phyloP scores from a whole-genome alignment of 2,888 invertebrate species.

The Epirrita christyi region DNA sequence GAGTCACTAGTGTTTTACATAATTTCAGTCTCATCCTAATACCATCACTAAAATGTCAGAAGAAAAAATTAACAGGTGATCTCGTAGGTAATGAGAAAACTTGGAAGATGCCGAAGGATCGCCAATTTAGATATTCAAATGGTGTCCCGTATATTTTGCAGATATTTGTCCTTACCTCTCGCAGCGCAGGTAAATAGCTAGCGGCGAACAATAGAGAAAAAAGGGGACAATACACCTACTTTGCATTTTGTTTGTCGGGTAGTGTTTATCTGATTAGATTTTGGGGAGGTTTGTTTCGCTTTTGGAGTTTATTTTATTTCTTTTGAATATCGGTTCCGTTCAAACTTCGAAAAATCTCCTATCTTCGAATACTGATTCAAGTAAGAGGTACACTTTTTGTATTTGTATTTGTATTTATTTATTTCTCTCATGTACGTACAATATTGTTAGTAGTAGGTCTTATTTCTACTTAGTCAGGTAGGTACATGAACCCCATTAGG shows the following conservation, averaged over 20 bases:
- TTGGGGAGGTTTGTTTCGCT: constrained; percentile 23
- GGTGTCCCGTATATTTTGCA: constrained; percentile 66
- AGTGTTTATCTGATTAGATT: constrained; percentile 31
- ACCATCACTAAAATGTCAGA: constrained; percentile 35
- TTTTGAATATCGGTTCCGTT: constrained; percentile 2
- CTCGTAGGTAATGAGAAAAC: constrained; percentile 74
- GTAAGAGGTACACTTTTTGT: too few relatives aligned
- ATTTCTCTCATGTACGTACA: too few relatives aligned
- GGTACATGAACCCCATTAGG: too few relatives aligned
- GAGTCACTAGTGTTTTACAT: too few relatives aligned
- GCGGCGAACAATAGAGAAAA: constrained; percentile 26
- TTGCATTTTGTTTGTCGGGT: constrained; percentile 29
- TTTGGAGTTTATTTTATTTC: constrained; percentile 24
- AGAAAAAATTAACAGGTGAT: constrained; percentile 75
- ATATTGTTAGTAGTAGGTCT: too few relatives aligned
- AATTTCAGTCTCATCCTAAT: background rate
- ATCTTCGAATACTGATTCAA: background rate
- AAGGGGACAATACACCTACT: constrained; percentile 29
- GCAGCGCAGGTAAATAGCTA: constrained; percentile 36
- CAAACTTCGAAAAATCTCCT: background rate
- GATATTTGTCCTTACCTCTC: constrained; percentile 46
- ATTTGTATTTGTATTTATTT: too few relatives aligned
- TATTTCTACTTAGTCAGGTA: too few relatives aligned
- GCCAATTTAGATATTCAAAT: constrained; percentile 84
- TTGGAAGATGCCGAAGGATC: constrained; percentile 68